These are phyloP conservation scores for Phalera bucephala DNA, from an alignment of 2,888 invertebrate species.

Conservation along the genomic window DNA sequence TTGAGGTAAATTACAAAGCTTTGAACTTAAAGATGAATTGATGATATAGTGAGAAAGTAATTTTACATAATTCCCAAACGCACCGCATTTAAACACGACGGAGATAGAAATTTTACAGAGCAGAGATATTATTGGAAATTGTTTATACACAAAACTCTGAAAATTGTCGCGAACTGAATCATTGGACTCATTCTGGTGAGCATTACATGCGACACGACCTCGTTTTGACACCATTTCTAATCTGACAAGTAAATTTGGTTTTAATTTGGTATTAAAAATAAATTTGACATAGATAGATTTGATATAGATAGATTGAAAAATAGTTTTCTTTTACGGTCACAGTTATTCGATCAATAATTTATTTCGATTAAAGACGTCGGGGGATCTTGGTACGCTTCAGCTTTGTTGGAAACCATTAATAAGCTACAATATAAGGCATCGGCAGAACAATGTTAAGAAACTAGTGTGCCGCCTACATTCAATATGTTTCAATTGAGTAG, in stretches of 20 bases:
- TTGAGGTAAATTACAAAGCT: slow-evolving; percentile 1
- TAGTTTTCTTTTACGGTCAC: too few species aligned
- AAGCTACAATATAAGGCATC: slow-evolving; percentile 25
- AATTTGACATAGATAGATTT: too few species aligned
- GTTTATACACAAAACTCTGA: not conserved
- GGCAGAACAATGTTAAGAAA: slow-evolving; percentile 36
- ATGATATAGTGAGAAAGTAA: not conserved
- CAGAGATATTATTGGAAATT: not conserved
- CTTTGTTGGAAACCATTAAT: too few species aligned
- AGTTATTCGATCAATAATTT: too few species aligned
- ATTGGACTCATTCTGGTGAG: not conserved
- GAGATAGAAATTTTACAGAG: not conserved
- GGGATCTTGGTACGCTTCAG: slow-evolving; percentile 14
- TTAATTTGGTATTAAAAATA: too few species aligned
- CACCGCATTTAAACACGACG: not conserved
- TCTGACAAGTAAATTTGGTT: slow-evolving; percentile 1
- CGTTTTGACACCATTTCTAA: slow-evolving; percentile 1
- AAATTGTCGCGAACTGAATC: not conserved
- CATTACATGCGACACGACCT: too few species aligned
- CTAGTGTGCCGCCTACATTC: slow-evolving; percentile 50
- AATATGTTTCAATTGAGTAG: slow-evolving; percentile 61
- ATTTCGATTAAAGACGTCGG: too few species aligned
- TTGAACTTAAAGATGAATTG: not conserved
- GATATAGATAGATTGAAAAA: too few species aligned
- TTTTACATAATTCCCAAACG: not conserved